Conservation (phyloP, 2,113 vertebrate genomes). For the Mus pahari region DNA sequence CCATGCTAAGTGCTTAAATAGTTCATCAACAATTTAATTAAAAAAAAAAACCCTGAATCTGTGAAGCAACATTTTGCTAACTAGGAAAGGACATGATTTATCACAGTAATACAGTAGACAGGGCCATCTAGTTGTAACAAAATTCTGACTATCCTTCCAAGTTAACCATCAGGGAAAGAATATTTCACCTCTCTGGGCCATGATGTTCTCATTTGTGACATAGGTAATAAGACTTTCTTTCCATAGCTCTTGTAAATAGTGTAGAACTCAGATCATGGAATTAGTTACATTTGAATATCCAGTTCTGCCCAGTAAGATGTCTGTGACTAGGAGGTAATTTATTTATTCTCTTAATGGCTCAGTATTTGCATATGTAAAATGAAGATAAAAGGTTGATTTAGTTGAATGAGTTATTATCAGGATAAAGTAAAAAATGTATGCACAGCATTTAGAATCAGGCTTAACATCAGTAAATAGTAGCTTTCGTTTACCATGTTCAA, state of each 20-base stretch:
- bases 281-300: neutral
- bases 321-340: neutral
- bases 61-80: slow-evolving; percentile 6
- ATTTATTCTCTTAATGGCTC: neutral
- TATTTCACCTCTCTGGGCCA: neutral
- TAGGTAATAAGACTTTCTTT: neutral
- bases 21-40: neutral
- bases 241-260: neutral
- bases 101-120: neutral
- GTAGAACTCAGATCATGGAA: neutral
- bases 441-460: neutral
- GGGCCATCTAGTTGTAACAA: neutral
- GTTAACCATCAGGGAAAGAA: neutral
- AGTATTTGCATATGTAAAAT: slow-evolving; percentile 18
- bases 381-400: neutral
- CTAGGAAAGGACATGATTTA: neutral
- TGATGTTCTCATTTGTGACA: slow-evolving; percentile 18
- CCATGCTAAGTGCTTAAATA: neutral
- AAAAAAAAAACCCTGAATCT: neutral
- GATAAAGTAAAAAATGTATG: neutral
- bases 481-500: neutral
- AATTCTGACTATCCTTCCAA: neutral
- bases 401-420: neutral
- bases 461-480: neutral
- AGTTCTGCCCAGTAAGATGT: neutral